Percentiles rank a stretch among this genome's conserved stretches.
Evolutionary conservation across 2,797 vertebrate species (phyloP).

Genomic region (Aeoliscus strigatus): DNA sequence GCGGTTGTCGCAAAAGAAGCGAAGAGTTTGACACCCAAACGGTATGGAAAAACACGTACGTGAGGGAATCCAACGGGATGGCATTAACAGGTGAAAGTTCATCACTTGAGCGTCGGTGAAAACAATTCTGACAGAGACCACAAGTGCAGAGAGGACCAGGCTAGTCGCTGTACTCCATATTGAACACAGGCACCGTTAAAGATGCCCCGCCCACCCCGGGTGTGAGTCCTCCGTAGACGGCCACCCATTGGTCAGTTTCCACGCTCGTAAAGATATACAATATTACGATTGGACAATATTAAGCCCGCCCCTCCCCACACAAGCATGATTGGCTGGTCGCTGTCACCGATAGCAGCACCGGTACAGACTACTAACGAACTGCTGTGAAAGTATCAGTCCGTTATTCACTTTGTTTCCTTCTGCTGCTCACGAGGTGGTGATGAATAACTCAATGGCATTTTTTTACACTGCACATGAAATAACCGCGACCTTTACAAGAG

Average conservation of each 20-base stretch:
- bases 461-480: too few species aligned
- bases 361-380: constrained; percentile 49
- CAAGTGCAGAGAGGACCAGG: constrained; percentile 18
- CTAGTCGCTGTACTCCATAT: constrained; percentile 69
- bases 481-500: too few species aligned
- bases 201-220: constrained; percentile 47
- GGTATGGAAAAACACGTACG: constrained; percentile 5
- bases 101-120: constrained; percentile 5
- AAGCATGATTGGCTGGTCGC: constrained; percentile 28
- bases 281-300: constrained; percentile 42
- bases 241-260: constrained; percentile 28
- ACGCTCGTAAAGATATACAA: constrained; percentile 26
- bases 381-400: constrained; percentile 10
- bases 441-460: too few species aligned
- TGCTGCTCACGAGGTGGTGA: too few species aligned
- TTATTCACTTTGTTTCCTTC: constrained; percentile 4
- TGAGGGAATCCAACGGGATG: constrained; percentile 2
- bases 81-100: not conserved
- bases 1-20: constrained; percentile 9
- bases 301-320: constrained; percentile 14
- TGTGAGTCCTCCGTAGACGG: not conserved
- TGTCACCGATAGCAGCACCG: constrained; percentile 22
- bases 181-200: constrained; percentile 44
- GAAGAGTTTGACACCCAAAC: not conserved
- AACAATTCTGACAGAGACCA: constrained; percentile 8